Base-by-base conservation (phyloP, 2,888 invertebrate genomes). In the Ceratothoa steindachneri region DNA sequence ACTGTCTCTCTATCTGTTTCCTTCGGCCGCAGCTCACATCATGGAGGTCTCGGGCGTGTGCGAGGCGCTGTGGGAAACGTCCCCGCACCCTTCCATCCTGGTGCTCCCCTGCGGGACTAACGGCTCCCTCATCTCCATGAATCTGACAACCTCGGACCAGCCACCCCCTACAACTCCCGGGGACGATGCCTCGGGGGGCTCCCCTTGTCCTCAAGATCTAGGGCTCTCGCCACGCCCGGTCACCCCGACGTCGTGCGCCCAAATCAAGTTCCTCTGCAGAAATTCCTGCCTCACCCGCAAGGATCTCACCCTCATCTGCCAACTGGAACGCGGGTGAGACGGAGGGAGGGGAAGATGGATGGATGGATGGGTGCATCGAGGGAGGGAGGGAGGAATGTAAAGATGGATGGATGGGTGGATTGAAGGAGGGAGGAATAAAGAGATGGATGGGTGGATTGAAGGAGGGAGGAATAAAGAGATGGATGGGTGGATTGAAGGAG, bases 201-300 rank as follows among this genome's bases (percentile, higher is more conserved):
- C 5, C 5, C 7, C 5, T 41, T 15, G 7, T 5, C 41, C 41
- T 41, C n/a, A n/a, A n/a, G n/a, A n/a, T n/a, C n/a, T n/a, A n/a
- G n/a, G n/a, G n/a, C 19, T 2, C 19, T 60, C 60, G 12, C 22
- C 12, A 2, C 2, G 24, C 22, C 22, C n/a, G 24, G 12, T 12
- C 19, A 12, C 2, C 24, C 60, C 60, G 1, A 22, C 27, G 27
- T 75, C 68, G 53, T 72, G 64, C 30, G 67, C 69, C 30, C 74
- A 74, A 31, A 9, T 77, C n/a, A 69, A 29, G 30, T 77, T 77
- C 69, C 72, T 77, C 2, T 77, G 77, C 28, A 70, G 74, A 19
- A 77, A 77, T 64, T 74, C 74, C 7, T 77, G 77, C 22, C 30
- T 75, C 53, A 71, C 51, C 7, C 41, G 75, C 2, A 72, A 72